Conservation (phyloP, 2,797 vertebrate species). For the Thaleichthys pacificus region DNA sequence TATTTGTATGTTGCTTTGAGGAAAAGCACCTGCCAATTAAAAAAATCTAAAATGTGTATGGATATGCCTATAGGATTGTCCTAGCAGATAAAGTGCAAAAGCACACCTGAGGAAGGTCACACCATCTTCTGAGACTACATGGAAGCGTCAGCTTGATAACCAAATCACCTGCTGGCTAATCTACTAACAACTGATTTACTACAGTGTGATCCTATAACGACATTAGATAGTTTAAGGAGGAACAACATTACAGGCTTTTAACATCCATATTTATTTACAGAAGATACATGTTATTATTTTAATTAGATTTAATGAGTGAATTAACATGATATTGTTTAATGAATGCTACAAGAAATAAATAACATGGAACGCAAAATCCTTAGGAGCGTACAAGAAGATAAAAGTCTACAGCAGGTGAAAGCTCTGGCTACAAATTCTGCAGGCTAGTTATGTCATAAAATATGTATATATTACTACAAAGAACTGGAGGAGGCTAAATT, state of each 20-base stretch:
- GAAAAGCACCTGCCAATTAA: no score
- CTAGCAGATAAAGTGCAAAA: no score
- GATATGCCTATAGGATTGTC: no score
- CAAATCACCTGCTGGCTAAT: not conserved
- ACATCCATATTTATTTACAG: not conserved
- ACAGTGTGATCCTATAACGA: not conserved
- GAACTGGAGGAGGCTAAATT: not conserved
- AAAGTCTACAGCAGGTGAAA: not conserved
- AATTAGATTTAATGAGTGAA: not conserved
- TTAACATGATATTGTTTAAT: constrained; percentile 1
- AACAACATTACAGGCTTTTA: not conserved
- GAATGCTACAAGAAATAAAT: constrained; percentile 5
- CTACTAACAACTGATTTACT: constrained; percentile 2
- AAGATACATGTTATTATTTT: not conserved
- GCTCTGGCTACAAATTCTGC: not conserved
- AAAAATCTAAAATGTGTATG: no score
- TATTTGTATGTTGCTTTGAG: no score
- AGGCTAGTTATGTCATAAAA: not conserved
- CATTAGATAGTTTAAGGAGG: not conserved
- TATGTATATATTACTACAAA: not conserved
- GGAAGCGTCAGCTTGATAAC: no score
- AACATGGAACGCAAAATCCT: constrained; percentile 1
- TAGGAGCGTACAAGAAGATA: not conserved
- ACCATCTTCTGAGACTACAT: no score
- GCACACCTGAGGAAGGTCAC: no score